Evolutionary conservation across 2,888 invertebrate genomes (phyloP).

Genomic region (Drepanosiphum platanoidis): DNA sequence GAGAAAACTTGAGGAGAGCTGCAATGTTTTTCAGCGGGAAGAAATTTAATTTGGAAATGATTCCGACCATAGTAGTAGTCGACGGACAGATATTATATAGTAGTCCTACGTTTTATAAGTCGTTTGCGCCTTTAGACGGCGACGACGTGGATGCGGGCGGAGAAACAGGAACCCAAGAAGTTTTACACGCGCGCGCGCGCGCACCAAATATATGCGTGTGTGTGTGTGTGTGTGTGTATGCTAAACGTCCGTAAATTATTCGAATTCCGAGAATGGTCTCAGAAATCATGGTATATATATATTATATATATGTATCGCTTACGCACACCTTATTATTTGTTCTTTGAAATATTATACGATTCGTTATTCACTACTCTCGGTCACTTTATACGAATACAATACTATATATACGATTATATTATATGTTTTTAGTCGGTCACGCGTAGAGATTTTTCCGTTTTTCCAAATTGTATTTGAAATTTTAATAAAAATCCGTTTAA

Average conservation of each 20-base stretch:
- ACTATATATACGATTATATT: no score
- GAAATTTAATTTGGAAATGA: neutral
- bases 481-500: no score
- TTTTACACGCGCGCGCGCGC: neutral
- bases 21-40: neutral
- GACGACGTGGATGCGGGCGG: neutral
- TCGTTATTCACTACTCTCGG: neutral
- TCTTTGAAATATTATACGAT: neutral
- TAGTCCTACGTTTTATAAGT: neutral
- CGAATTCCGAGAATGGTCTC: constrained; percentile 1
- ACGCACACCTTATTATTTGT: neutral
- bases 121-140: neutral
- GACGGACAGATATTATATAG: neutral
- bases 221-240: neutral
- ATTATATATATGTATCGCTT: neutral
- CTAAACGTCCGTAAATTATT: neutral
- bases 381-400: no score
- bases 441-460: no score
- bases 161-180: neutral
- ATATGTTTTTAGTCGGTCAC: no score
- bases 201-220: neutral
- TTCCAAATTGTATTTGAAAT: no score
- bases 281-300: neutral
- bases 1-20: neutral
- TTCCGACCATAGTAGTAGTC: neutral